Evolutionary conservation across 2,797 vertebrate genomes (phyloP).

Genomic region (Myotis vivesi): DNA sequence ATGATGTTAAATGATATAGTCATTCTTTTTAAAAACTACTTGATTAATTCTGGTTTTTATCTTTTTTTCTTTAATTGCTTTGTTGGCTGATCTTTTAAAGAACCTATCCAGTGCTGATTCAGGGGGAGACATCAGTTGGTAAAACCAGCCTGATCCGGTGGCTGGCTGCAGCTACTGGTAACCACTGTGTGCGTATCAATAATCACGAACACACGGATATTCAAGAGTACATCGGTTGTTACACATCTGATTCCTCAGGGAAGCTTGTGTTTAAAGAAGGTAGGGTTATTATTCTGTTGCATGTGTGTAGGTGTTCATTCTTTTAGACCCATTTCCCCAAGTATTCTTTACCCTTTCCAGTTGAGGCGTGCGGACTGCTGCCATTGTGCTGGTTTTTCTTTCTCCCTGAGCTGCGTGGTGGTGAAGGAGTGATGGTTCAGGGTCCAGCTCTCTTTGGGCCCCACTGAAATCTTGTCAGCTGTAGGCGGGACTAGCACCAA

Average conservation of each 20-base stretch:
- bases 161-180: conserved; percentile 94
- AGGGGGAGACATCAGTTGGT: conserved; percentile 97
- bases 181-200: conserved; percentile 97
- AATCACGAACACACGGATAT: conserved; percentile 99
- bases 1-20: background rate
- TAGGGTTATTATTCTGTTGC: conserved; percentile 68
- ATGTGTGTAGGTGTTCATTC: background rate
- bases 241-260: conserved; percentile 91
- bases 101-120: conserved; percentile 94
- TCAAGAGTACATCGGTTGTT: conserved; percentile 98
- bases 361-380: background rate
- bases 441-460: background rate
- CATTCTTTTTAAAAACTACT: background rate
- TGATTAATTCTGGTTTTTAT: background rate
- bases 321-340: background rate
- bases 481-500: background rate
- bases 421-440: background rate
- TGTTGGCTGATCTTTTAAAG: conserved; percentile 81
- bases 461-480: background rate
- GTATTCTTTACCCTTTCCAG: background rate
- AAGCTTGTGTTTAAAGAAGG: conserved; percentile 97
- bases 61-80: background rate
- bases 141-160: conserved; percentile 97
- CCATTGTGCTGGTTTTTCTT: background rate
- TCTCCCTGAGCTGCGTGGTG: background rate